These are phyloP conservation scores for Synchiropus splendidus DNA, from an alignment of 2,113 vertebrate species.

Conservation along the genomic window DNA sequence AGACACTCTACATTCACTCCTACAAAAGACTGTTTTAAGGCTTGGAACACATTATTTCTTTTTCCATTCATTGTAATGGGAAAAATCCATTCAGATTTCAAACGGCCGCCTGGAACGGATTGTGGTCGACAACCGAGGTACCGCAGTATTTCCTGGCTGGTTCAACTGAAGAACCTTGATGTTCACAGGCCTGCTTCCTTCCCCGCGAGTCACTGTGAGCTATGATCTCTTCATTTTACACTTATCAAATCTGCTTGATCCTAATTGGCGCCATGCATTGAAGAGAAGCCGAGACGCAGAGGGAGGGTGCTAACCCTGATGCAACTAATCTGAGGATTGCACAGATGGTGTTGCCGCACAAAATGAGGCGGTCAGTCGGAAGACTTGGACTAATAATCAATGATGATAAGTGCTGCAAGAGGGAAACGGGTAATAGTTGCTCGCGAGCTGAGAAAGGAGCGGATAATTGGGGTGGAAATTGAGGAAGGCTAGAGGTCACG, in stretches of 20 bases:
- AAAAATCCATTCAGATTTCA: no score
- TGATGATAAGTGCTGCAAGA: constrained; percentile 4
- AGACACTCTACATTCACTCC: no score
- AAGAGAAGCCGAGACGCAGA: constrained; percentile 4
- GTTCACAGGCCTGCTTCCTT: background rate
- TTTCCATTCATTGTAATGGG: no score
- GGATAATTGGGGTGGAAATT: constrained; percentile 8
- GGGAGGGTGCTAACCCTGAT: constrained; percentile 7
- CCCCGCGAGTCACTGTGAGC: background rate
- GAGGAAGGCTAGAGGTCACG: constrained; percentile 2
- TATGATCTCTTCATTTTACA: constrained; percentile 25
- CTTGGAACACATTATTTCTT: no score
- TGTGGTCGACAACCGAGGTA: no score
- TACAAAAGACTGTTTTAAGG: no score
- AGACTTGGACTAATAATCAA: constrained; percentile 15
- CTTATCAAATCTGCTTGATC: constrained; percentile 18
- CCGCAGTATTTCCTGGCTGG: no score
- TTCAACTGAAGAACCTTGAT: no score
- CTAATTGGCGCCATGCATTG: constrained; percentile 4
- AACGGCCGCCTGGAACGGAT: no score
- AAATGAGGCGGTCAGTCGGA: constrained; percentile 3
- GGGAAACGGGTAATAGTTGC: constrained; percentile 15
- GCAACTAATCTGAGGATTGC: constrained; percentile 10
- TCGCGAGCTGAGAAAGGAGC: constrained; percentile 15
- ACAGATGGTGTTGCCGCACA: constrained; percentile 3